These are phyloP conservation scores for Ochropleura leucogaster DNA, from an alignment of 2,888 invertebrate species.

Conservation along the genomic window DNA sequence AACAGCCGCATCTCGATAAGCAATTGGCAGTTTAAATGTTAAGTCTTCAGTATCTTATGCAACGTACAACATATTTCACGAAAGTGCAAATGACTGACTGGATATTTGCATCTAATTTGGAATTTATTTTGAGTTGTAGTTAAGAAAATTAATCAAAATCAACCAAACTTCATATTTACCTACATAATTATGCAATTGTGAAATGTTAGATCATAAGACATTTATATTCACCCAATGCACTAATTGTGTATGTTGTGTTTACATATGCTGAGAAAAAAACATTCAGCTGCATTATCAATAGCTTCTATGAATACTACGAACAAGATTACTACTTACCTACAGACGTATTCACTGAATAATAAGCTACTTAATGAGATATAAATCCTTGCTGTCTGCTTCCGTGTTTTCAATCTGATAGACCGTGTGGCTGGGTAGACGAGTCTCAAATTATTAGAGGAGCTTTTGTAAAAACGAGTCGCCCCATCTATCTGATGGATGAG, in stretches of 20 bases:
- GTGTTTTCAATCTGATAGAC: slow-evolving; percentile 33
- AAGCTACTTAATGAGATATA: slow-evolving; percentile 32
- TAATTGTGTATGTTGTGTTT: too few species aligned
- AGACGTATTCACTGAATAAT: slow-evolving; percentile 27
- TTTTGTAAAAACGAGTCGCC: neutral
- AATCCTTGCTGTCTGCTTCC: slow-evolving; percentile 58
- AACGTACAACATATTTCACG: slow-evolving; percentile 72
- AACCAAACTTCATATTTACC: slow-evolving; percentile 8
- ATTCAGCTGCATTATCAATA: neutral
- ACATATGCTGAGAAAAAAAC: neutral
- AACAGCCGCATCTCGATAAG: slow-evolving; percentile 72
- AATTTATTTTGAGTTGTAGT: slow-evolving; percentile 40
- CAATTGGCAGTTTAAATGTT: slow-evolving; percentile 77
- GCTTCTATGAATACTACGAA: slow-evolving; percentile 10
- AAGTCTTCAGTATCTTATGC: slow-evolving; percentile 75
- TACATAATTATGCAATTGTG: neutral
- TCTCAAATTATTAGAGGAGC: neutral
- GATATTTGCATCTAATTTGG: slow-evolving; percentile 25
- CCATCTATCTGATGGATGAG: neutral
- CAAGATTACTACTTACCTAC: slow-evolving; percentile 8
- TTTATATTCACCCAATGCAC: neutral
- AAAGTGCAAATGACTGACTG: slow-evolving; percentile 71
- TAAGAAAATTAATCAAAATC: slow-evolving; percentile 20
- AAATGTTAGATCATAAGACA: neutral
- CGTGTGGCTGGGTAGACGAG: slow-evolving; percentile 1